These are phyloP conservation scores for Spondyliosoma cantharus DNA, from an alignment of 2,797 vertebrate genomes.

Conservation along the genomic window DNA sequence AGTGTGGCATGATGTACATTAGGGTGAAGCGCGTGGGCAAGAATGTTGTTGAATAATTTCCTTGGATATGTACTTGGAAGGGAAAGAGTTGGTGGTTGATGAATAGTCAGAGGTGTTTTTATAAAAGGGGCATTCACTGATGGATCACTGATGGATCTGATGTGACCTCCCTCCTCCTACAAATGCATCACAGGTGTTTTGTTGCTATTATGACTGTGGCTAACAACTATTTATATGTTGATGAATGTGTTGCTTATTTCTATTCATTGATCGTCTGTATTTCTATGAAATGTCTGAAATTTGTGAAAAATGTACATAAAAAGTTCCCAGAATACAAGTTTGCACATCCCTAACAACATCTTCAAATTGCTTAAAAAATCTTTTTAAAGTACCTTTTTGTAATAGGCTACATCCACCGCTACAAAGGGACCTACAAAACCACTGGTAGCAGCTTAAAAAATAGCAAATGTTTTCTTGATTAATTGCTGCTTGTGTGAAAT, in stretches of 20 bases:
- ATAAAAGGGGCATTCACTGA: background rate
- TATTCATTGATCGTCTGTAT: background rate
- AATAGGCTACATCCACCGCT: too few species aligned
- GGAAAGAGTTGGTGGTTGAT: conserved; percentile 19
- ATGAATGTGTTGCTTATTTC: conserved; percentile 1
- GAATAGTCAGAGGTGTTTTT: conserved; percentile 18
- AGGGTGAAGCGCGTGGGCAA: conserved; percentile 25
- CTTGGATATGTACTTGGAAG: conserved; percentile 26
- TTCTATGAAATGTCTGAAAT: background rate
- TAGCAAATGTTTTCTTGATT: background rate
- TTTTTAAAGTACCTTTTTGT: too few species aligned
- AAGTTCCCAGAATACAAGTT: background rate
- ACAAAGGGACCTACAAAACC: too few species aligned
- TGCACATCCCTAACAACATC: background rate
- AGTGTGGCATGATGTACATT: conserved; percentile 5
- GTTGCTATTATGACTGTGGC: conserved; percentile 31
- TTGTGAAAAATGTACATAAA: too few species aligned
- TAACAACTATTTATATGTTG: background rate
- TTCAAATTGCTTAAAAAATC: background rate
- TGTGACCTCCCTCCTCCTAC: conserved; percentile 10
- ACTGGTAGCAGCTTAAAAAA: background rate
- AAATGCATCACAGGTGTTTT: conserved; percentile 17
- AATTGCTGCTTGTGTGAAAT: background rate
- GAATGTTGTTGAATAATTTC: conserved; percentile 39
- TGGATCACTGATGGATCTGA: conserved; percentile 23